Conservation (phyloP, 2,888 invertebrate genomes). For the Lochmaea crataegi region DNA sequence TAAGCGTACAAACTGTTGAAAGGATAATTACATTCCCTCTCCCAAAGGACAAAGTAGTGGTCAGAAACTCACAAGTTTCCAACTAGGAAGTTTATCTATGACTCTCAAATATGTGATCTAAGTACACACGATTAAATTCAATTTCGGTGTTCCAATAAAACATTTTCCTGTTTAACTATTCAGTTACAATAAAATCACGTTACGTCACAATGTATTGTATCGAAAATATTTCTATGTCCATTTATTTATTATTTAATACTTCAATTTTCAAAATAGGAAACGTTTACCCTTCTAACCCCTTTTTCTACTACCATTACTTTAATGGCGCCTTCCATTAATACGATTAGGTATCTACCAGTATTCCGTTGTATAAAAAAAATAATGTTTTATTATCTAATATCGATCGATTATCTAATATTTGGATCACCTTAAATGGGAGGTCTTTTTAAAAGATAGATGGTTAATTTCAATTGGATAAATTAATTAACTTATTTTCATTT, state of each 20-base stretch:
- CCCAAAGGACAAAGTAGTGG: constrained; percentile 15
- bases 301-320: constrained; percentile 3
- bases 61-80: constrained; percentile 10
- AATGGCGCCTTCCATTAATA: constrained; percentile 7
- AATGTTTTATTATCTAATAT: not conserved
- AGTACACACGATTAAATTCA: not conserved
- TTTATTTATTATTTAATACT: not conserved
- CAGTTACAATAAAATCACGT: no score
- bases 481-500: not conserved
- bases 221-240: not conserved
- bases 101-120: not conserved
- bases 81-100: constrained; percentile 15
- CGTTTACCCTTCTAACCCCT: not conserved
- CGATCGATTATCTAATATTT: constrained; percentile 1
- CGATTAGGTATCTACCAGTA: constrained; percentile 7
- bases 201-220: not conserved
- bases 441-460: not conserved
- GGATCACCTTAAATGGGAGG: not conserved
- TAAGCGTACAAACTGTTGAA: constrained; percentile 15
- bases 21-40: constrained; percentile 15
- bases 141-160: not conserved
- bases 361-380: not conserved
- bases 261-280: not conserved
- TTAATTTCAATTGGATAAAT: not conserved
- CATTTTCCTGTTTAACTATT: not conserved